phyloP scores from a whole-genome alignment of 2,888 invertebrate species.

The Coenonympha glycerion region DNA sequence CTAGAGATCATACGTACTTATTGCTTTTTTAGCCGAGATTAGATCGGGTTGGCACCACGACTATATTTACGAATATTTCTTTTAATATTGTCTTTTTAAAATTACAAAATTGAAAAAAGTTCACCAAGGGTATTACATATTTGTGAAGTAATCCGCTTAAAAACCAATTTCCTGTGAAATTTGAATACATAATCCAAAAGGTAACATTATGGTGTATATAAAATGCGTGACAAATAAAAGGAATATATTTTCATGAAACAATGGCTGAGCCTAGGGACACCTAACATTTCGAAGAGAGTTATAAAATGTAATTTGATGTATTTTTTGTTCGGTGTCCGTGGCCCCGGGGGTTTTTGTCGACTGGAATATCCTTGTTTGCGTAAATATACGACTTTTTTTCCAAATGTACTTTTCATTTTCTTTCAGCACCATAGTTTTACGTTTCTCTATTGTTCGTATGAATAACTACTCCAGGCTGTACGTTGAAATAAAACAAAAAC shows the following conservation, averaged over 20 bases:
- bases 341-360: slow-evolving; percentile 11
- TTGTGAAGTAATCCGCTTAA: background rate
- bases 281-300: slow-evolving; percentile 33
- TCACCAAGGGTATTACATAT: too few species aligned
- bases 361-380: slow-evolving; percentile 8
- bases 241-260: slow-evolving; percentile 7
- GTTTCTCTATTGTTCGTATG: slow-evolving; percentile 2
- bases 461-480: background rate
- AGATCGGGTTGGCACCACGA: too few species aligned
- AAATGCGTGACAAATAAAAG: slow-evolving; percentile 8
- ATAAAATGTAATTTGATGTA: slow-evolving; percentile 14
- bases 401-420: slow-evolving; percentile 6
- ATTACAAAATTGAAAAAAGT: too few species aligned
- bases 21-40: too few species aligned
- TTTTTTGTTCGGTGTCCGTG: slow-evolving; percentile 10
- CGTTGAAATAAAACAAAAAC: background rate
- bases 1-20: too few species aligned
- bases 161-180: background rate
- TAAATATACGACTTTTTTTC: slow-evolving; percentile 10
- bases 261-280: slow-evolving; percentile 9
- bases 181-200: background rate
- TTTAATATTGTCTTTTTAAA: too few species aligned
- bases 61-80: too few species aligned
- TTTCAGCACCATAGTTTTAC: background rate
- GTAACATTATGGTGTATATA: background rate